A percentile compares a stretch with the other conserved stretches of the same genome.
These are phyloP conservation scores for Macrosoma leucophasiata DNA, from an alignment of 2,888 invertebrate species.

Conservation along the genomic window DNA sequence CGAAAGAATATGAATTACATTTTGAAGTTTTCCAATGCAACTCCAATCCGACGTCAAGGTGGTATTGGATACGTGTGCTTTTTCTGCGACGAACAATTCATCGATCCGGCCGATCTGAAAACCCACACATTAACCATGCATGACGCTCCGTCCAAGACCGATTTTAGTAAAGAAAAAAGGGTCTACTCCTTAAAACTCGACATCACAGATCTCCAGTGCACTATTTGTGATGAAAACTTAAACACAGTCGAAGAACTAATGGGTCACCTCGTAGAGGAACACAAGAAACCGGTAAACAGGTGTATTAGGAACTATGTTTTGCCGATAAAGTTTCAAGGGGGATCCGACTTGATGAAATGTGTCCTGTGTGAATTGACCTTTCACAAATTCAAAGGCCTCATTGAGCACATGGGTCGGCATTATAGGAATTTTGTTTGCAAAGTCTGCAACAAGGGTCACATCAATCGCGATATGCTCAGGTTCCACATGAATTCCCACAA, in stretches of 20 bases:
- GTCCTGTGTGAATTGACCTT: conserved; percentile 16
- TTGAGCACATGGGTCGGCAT: conserved; percentile 43
- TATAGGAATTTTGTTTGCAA: conserved; percentile 38
- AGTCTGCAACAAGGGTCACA: conserved; percentile 34
- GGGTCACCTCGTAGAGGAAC: conserved; percentile 8
- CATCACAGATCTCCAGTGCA: conserved; percentile 32
- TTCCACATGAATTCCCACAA: conserved; percentile 28
- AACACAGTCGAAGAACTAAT: conserved; percentile 15
- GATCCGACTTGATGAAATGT: conserved; percentile 9
- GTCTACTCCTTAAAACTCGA: conserved; percentile 41
- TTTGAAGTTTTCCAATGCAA: conserved; percentile 41
- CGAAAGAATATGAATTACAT: conserved; percentile 35
- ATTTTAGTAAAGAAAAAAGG: conserved; percentile 34
- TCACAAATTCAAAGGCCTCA: conserved; percentile 26
- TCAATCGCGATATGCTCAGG: conserved; percentile 28
- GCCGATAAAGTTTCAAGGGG: conserved; percentile 20
- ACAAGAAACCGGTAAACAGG: conserved; percentile 3
- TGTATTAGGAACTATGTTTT: conserved; percentile 17
- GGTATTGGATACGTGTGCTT: conserved; percentile 41
- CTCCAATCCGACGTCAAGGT: conserved; percentile 37
- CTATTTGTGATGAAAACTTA: conserved; percentile 12
- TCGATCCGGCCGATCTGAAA: conserved; percentile 36
- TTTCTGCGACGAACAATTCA: conserved; percentile 34
- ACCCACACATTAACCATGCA: conserved; percentile 34
- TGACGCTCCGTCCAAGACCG: conserved; percentile 27